Base-by-base conservation (phyloP, 2,888 invertebrate species). In the Itoplectis maculator region DNA sequence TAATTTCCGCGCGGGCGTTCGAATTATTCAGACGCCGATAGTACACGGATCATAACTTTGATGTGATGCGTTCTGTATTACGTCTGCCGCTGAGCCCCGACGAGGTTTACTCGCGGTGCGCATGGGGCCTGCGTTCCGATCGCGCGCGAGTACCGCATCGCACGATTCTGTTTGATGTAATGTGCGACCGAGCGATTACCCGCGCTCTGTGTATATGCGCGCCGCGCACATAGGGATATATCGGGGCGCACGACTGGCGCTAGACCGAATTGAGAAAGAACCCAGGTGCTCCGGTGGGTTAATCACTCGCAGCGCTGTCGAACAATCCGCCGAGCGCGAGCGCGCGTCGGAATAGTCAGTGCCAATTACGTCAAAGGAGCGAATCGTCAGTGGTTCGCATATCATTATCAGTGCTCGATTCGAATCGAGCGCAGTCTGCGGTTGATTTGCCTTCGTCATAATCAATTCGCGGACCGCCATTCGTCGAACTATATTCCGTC, bases 381-480 rank as follows among this genome's bases (percentile, higher is more conserved):
- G 7, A 51, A 51, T 51, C 18, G 51, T 20, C 51, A 18, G 7
- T 20, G 42, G 42, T 7, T 11, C 20, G 15, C 51, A 51, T 51
- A 18, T 15, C 51, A 51, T 42, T 42, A 42, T 42, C 42, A 42
- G 18, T 6, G 18, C 18, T 51, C 51, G 51, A 51, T 18, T 2
- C 18, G 15, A 15, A n/a, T 51, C 68, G n/a, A 47, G 61, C 37
- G 56, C 37, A 11, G 47, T 77, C 13, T 13, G 7, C 42, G 13
- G 8, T 7, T 42, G 51, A 51, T 18, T 51, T 5, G 51, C 51
- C 18, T 18, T 20, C 9, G 8, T 20, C 18, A 15, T 20, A 18
- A 51, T 15, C 42, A 42, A 42, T 7, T 42, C 13, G 42, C 8
- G 42, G 42, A 7, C 8, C 42, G 2, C 8, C 1, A 42, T 42